A percentile compares a stretch with the other conserved stretches of the same genome.
These are phyloP conservation scores for Nixonia krombeini DNA, from an alignment of 1,140 invertebrate species.

Conservation along the genomic window DNA sequence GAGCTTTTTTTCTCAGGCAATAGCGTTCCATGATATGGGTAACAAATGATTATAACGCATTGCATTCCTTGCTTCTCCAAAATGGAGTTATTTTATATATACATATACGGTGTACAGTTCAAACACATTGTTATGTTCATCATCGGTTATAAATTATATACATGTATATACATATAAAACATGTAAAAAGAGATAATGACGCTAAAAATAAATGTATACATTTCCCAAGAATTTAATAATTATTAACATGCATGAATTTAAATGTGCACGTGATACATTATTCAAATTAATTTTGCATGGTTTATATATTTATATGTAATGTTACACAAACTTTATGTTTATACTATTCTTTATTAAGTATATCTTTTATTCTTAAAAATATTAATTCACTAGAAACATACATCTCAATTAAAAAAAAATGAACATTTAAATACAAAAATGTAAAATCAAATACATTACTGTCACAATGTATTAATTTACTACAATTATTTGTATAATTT, in stretches of 20 bases:
- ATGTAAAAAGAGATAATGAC: constrained; percentile 16
- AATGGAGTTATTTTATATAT: constrained; percentile 32
- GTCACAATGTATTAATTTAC: too few species aligned
- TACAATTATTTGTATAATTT: too few species aligned
- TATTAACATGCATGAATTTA: constrained; percentile 5
- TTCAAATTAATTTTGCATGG: constrained; percentile 20
- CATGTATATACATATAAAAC: constrained; percentile 20
- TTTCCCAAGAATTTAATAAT: constrained; percentile 11
- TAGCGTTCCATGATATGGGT: too few species aligned
- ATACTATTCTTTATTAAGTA: constrained; percentile 25
- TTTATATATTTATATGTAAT: constrained; percentile 41
- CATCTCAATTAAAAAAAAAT: too few species aligned
- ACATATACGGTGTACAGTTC: constrained; percentile 36
- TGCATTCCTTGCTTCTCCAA: constrained; percentile 35
- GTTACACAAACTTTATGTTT: constrained; percentile 24
- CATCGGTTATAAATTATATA: constrained; percentile 40
- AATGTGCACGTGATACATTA: constrained; percentile 23
- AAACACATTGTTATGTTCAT: constrained; percentile 15
- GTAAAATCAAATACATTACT: too few species aligned
- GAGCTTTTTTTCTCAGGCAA: too few species aligned
- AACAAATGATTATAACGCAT: too few species aligned
- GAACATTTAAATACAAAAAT: too few species aligned
- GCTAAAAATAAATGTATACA: constrained; percentile 14
- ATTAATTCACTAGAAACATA: too few species aligned
- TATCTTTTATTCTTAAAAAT: constrained; percentile 16